These are phyloP conservation scores for Paradisaea rubra DNA, from an alignment of 2,113 vertebrate genomes.

Conservation along the genomic window DNA sequence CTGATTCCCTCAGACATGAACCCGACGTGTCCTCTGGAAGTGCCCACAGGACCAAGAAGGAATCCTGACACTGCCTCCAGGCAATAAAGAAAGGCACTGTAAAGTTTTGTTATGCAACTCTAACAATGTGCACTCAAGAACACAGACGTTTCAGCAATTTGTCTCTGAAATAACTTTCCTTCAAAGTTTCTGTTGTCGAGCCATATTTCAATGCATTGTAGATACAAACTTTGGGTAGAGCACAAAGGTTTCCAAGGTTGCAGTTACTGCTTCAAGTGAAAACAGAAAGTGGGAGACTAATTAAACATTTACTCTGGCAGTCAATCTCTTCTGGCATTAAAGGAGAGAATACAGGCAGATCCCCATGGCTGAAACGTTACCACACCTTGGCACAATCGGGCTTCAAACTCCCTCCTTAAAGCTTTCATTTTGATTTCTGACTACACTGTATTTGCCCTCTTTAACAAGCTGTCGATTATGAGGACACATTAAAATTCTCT, in stretches of 20 bases:
- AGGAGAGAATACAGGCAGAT: background rate
- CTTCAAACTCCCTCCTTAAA: background rate
- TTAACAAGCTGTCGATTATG: background rate
- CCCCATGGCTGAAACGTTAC: background rate
- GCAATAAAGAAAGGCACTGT: background rate
- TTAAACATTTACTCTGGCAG: constrained; percentile 2
- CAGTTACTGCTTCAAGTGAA: background rate
- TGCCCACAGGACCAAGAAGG: background rate
- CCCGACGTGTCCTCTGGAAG: background rate
- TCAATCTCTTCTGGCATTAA: background rate
- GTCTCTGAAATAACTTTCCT: background rate
- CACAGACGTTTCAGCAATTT: background rate
- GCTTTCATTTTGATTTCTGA: background rate
- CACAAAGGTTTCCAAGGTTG: constrained; percentile 1
- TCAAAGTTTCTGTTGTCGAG: background rate
- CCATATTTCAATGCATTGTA: background rate
- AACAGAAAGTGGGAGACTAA: background rate
- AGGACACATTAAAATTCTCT: background rate
- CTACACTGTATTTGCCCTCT: background rate
- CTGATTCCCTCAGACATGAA: background rate
- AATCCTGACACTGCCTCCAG: background rate
- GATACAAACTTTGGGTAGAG: background rate
- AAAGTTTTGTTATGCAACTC: background rate
- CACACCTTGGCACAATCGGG: background rate
- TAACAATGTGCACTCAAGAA: background rate